phyloP scores from a whole-genome alignment of 2,888 invertebrate species.

The Ariolimax columbianus region DNA sequence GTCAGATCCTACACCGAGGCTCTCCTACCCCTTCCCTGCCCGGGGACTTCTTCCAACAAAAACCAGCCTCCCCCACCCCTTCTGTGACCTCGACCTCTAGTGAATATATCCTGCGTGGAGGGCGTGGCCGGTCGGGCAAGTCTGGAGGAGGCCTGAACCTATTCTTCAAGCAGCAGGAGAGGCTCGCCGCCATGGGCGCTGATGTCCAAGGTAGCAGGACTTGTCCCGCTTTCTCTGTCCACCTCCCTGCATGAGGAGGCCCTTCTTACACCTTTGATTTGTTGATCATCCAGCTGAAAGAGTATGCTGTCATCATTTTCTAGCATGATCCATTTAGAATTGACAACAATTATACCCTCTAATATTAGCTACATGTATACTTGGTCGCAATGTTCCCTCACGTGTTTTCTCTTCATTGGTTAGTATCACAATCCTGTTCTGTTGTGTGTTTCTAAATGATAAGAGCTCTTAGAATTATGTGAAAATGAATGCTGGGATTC shows the following conservation, averaged over 20 bases:
- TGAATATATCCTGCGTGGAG: conserved; percentile 43
- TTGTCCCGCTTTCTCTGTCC: conserved; percentile 23
- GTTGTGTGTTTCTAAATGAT: no score
- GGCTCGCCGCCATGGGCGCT: conserved; percentile 64
- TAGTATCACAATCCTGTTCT: no score
- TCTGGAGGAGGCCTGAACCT: conserved; percentile 69
- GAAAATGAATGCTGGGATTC: no score
- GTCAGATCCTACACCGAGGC: conserved; percentile 33
- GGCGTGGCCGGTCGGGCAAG: conserved; percentile 49
- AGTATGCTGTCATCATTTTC: neutral
- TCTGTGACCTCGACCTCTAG: conserved; percentile 48
- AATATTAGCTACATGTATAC: no score
- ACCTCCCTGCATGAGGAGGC: conserved; percentile 49
- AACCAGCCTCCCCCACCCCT: conserved; percentile 45
- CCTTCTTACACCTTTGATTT: neutral
- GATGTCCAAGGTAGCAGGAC: conserved; percentile 65
- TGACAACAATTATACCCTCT: no score
- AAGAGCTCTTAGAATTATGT: no score
- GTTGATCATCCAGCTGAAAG: neutral
- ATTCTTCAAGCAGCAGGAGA: conserved; percentile 68
- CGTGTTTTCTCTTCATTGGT: no score
- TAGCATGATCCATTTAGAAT: conserved; percentile 1
- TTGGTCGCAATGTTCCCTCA: no score
- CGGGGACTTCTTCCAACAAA: conserved; percentile 40
- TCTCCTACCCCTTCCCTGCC: conserved; percentile 50